Evolutionary conservation across 2,888 invertebrate genomes (phyloP), one percentile per base, ranked within the genome.

Genomic region (Meteorus cinctellus): DNA sequence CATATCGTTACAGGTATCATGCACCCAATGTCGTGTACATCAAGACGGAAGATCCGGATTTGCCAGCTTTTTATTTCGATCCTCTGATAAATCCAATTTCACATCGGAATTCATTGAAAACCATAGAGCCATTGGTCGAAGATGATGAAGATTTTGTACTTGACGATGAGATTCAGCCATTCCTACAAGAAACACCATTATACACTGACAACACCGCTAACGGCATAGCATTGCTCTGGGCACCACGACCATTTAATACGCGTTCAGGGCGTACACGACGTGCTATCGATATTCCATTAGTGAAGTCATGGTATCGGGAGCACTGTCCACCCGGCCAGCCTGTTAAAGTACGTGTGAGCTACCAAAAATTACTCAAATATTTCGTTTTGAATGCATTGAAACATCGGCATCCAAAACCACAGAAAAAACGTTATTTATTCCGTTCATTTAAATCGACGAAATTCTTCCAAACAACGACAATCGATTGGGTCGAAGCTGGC

Each of bases 401-500:
- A 89, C 99, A 99, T 89, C 93, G 98, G 79, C 96, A 97, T 63
- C 99, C 99, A 0, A 99, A 99, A 89, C 96, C 99, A 12, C 99
- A 99, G 90, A 99, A 99, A 91, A 98, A 99, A 88, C 94, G 99
- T 77, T 98, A 98, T 87, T 91, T 99, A 65, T 99, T 99, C 93
- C 94, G 99, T 41, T 99, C 99, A 0, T 99, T 99, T 91, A 99
- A 99, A 90, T 97, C 98, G 0, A 99, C 99, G 0, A 99, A 99
- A 90, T 99, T 99, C 92, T 99, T 99, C 92, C 99, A 99, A 94
- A 98, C 98, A 0, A 99, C 99, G 0, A 98, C 98, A 0, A 91
- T 99, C 82, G 99, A 99, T 91, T 99, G 99, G 99, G 99, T 99
- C 2, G 99, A 99, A 90, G 98, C 98, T 14, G 99, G 99, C 4